phyloP scores from a whole-genome alignment of 2,797 vertebrate genomes.

The Pteropus rufus region DNA sequence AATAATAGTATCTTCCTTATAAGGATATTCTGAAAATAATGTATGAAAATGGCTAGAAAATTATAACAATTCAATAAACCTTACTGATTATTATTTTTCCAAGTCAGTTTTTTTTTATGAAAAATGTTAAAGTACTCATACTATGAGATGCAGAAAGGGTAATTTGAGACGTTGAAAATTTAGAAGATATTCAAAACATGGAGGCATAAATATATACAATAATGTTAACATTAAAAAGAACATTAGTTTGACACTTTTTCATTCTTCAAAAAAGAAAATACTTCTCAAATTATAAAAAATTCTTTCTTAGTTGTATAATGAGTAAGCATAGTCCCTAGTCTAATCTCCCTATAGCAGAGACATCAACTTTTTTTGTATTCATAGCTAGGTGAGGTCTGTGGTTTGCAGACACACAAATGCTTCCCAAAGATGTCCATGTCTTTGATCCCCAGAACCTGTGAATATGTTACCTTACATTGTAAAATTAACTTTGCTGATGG shows the following conservation, averaged over 20 bases:
- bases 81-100: not conserved
- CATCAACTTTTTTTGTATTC: not conserved
- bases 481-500: not conserved
- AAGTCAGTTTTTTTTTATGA: not conserved
- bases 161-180: not conserved
- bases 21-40: not conserved
- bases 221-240: not conserved
- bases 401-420: not conserved
- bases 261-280: conserved; percentile 6
- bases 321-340: not conserved
- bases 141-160: not conserved
- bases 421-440: not conserved
- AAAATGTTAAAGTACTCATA: not conserved
- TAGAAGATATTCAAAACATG: not conserved
- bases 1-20: not conserved
- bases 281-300: not conserved
- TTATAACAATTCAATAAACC: not conserved
- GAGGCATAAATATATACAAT: not conserved
- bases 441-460: not conserved
- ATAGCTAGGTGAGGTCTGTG: not conserved
- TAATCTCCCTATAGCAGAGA: not conserved
- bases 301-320: not conserved
- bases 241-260: not conserved
- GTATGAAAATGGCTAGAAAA: not conserved
- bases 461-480: not conserved